phyloP scores from a whole-genome alignment of 2,797 vertebrate species.

The Microctenopoma stevenorrisi region DNA sequence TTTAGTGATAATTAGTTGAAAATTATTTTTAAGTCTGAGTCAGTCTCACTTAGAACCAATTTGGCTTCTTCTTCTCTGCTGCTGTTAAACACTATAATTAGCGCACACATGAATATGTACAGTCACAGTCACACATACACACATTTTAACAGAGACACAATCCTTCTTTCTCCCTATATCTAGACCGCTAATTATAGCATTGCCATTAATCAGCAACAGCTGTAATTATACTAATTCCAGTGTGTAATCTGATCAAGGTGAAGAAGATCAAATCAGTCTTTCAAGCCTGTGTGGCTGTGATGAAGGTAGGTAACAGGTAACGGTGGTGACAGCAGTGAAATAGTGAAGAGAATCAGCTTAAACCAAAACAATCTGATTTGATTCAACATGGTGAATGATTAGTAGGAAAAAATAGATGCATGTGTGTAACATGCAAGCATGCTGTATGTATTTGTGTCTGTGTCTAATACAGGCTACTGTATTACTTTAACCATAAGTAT shows the following conservation, averaged over 20 bases:
- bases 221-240: constrained; percentile 81
- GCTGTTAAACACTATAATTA: neutral
- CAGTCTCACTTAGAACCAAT: neutral
- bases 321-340: constrained; percentile 12
- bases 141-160: constrained; percentile 7
- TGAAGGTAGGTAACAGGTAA: constrained; percentile 26
- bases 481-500: constrained; percentile 25
- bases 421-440: constrained; percentile 23
- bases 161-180: constrained; percentile 33
- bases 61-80: neutral
- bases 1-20: constrained; percentile 21
- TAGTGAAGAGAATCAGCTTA: constrained; percentile 55
- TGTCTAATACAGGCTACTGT: neutral
- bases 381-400: constrained; percentile 43
- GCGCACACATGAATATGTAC: neutral
- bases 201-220: constrained; percentile 79
- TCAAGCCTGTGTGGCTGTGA: constrained; percentile 39
- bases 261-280: constrained; percentile 63
- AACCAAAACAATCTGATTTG: constrained; percentile 67
- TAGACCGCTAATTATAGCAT: constrained; percentile 73
- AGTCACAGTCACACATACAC: neutral
- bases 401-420: constrained; percentile 26
- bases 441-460: constrained; percentile 3
- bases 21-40: constrained; percentile 13
- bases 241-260: constrained; percentile 80